Evolutionary conservation across 1,140 invertebrate genomes (phyloP).

Genomic region (Drosophila truncata): DNA sequence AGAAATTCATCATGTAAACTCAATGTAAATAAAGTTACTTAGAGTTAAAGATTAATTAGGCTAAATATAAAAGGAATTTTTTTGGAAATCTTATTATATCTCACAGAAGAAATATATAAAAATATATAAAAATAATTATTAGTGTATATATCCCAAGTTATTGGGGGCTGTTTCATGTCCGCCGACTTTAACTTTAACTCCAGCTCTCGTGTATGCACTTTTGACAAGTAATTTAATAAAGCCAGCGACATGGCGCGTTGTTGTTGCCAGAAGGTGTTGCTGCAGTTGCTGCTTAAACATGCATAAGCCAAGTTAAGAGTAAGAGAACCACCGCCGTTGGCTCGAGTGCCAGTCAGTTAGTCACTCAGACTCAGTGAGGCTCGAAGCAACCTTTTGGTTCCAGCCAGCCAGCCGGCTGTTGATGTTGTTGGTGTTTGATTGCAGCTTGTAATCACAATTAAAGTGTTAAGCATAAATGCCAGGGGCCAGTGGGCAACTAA

Average conservation of each 20-base stretch:
- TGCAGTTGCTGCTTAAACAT: constrained; percentile 63
- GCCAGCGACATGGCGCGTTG: constrained; percentile 76
- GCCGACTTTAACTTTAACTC: constrained; percentile 48
- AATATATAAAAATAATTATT: not conserved
- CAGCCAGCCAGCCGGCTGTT: constrained; percentile 14
- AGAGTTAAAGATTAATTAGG: not conserved
- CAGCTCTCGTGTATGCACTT: constrained; percentile 62
- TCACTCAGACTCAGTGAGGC: constrained; percentile 47
- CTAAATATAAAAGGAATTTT: no score
- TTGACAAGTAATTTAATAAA: constrained; percentile 84
- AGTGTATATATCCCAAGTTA: constrained; percentile 20
- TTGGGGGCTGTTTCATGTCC: constrained; percentile 58
- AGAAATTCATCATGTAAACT: not conserved
- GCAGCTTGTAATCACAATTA: constrained; percentile 83
- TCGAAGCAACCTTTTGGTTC: constrained; percentile 44
- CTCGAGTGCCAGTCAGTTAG: constrained; percentile 74
- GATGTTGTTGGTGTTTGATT: constrained; percentile 62
- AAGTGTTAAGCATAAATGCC: constrained; percentile 82
- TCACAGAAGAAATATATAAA: not conserved
- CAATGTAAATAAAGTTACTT: not conserved
- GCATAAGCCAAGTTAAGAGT: constrained; percentile 56
- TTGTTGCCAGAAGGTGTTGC: constrained; percentile 59
- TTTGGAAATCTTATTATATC: not conserved
- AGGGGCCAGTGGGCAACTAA: constrained; percentile 67
- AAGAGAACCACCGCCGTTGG: constrained; percentile 49